phyloP scores from a whole-genome alignment of 2,888 invertebrate species.

The Standfussiana lucernea region DNA sequence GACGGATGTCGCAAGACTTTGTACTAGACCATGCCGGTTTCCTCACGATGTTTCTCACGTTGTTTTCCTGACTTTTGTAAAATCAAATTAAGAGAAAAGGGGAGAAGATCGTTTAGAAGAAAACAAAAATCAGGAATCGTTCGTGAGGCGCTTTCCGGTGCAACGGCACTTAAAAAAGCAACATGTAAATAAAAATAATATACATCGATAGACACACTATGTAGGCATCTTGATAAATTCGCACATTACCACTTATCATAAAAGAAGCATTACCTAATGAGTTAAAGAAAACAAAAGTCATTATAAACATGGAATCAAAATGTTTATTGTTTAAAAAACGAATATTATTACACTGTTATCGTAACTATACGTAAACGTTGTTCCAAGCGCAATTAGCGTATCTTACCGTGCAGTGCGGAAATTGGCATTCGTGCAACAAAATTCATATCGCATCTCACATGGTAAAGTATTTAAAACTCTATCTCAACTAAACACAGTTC shows the following conservation, averaged over 20 bases:
- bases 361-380: slow-evolving; percentile 2
- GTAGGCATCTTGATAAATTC: neutral
- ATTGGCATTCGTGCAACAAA: neutral
- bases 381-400: neutral
- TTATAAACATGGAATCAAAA: neutral
- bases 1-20: neutral
- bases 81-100: neutral
- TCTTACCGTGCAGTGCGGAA: neutral
- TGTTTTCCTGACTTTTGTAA: neutral
- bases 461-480: neutral
- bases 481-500: neutral
- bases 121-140: neutral
- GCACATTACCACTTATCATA: neutral
- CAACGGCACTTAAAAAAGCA: neutral
- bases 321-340: slow-evolving; percentile 23
- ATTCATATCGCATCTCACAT: neutral
- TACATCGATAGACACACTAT: neutral
- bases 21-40: neutral
- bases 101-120: neutral
- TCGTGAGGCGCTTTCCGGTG: neutral
- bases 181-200: neutral
- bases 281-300: neutral
- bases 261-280: neutral
- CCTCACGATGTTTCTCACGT: neutral
- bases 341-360: slow-evolving; percentile 18